phyloP scores from a whole-genome alignment of 1,140 invertebrate genomes.

The Cheumatopsyche charites region DNA sequence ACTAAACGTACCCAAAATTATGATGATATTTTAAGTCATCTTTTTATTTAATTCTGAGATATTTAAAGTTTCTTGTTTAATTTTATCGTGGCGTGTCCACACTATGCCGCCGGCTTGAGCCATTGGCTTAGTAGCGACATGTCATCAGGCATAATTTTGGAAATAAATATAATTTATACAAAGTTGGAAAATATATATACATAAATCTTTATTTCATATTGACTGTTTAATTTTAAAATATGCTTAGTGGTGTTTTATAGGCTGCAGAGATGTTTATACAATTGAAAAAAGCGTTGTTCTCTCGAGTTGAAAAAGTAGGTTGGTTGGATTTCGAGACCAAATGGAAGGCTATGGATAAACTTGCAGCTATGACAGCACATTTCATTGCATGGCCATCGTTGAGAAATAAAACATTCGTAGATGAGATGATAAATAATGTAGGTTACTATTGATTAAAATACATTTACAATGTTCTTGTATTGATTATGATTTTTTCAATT shows the following conservation, averaged over 20 bases:
- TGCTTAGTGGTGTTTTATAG: constrained; percentile 41
- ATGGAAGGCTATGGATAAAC: constrained; percentile 22
- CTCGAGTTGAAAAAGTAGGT: constrained; percentile 35
- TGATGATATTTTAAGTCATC: too few relatives aligned
- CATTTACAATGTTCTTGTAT: too few relatives aligned
- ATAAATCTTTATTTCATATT: background rate
- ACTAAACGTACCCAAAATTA: background rate
- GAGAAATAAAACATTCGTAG: constrained; percentile 39
- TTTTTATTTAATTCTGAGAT: too few relatives aligned
- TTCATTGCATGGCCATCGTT: constrained; percentile 45
- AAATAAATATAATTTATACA: background rate
- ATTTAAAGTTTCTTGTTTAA: too few relatives aligned
- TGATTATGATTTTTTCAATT: background rate
- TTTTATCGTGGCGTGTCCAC: too few relatives aligned
- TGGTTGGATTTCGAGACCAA: constrained; percentile 40
- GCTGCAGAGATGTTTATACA: constrained; percentile 41
- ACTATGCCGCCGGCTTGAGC: too few relatives aligned
- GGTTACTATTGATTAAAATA: too few relatives aligned
- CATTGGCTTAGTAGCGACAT: too few relatives aligned
- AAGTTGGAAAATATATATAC: constrained; percentile 2
- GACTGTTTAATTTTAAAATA: constrained; percentile 41
- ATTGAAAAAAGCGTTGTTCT: constrained; percentile 39
- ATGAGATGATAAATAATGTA: constrained; percentile 24
- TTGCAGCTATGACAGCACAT: constrained; percentile 40
- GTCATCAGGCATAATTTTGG: too few relatives aligned